A percentile compares a stretch with the other conserved stretches of the same genome.
Conservation (phyloP, 2,888 invertebrate genomes). For the Drosophila paucipuncta region DNA sequence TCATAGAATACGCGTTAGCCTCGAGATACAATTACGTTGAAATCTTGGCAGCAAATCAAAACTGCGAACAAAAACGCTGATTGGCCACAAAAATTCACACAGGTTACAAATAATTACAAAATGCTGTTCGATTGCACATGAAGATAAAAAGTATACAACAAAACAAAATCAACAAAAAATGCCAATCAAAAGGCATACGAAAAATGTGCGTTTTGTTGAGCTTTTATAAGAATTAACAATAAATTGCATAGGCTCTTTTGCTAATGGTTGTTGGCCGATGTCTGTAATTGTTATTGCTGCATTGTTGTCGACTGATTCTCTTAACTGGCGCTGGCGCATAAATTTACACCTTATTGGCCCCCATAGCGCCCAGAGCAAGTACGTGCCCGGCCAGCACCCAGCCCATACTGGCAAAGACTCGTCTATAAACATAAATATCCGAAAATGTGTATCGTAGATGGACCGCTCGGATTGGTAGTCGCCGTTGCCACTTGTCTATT, state of each 20-base stretch:
- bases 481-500: constrained; percentile 51
- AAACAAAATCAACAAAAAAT: constrained; percentile 40
- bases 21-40: constrained; percentile 76
- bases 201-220: constrained; percentile 71
- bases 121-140: constrained; percentile 45
- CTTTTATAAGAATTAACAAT: constrained; percentile 69
- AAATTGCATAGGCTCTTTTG: constrained; percentile 72
- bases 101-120: constrained; percentile 77
- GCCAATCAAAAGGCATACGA: constrained; percentile 63
- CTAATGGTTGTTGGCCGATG: constrained; percentile 50
- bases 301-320: constrained; percentile 40
- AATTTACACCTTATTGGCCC: constrained; percentile 85
- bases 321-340: constrained; percentile 63
- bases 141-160: constrained; percentile 38
- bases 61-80: constrained; percentile 80
- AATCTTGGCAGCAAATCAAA: constrained; percentile 79
- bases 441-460: constrained; percentile 24
- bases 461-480: constrained; percentile 42
- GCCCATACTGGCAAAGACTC: constrained; percentile 7
- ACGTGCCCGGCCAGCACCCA: constrained; percentile 51
- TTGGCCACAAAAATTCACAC: constrained; percentile 82
- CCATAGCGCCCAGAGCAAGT: constrained; percentile 77
- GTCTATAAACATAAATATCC: constrained; percentile 10
- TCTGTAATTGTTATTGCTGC: constrained; percentile 40
- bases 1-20: constrained; percentile 80